phyloP scores from a whole-genome alignment of 2,113 vertebrate genomes.

The Sorex fumeus region DNA sequence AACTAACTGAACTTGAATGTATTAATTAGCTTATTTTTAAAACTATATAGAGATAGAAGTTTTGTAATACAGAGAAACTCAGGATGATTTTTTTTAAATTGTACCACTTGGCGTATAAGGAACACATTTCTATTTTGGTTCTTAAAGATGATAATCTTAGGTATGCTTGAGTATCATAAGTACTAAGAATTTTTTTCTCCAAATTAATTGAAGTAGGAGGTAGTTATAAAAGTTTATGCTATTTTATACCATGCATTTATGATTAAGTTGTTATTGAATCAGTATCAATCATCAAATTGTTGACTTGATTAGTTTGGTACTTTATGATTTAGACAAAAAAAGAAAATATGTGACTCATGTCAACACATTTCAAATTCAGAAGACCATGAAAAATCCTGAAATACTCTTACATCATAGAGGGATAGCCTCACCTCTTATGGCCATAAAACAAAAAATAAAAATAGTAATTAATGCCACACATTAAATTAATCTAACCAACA shows the following conservation, averaged over 20 bases:
- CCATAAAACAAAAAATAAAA: too few species aligned
- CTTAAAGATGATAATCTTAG: not conserved
- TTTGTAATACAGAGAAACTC: too few species aligned
- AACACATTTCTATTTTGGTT: not conserved
- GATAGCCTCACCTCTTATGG: too few species aligned
- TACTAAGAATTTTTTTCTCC: not conserved
- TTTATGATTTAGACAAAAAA: not conserved
- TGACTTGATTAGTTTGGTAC: not conserved
- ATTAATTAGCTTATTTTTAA: too few species aligned
- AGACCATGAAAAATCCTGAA: too few species aligned
- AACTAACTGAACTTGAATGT: too few species aligned
- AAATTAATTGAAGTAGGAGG: not conserved
- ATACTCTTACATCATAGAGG: too few species aligned
- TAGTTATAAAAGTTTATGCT: not conserved
- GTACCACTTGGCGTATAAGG: not conserved
- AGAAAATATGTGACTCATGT: not conserved
- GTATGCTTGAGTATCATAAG: not conserved
- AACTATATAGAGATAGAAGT: too few species aligned
- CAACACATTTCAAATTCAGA: too few species aligned
- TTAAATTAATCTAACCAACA: too few species aligned
- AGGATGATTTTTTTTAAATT: too few species aligned
- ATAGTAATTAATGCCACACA: too few species aligned
- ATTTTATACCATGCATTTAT: not conserved
- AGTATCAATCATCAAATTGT: not conserved
- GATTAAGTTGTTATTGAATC: not conserved